phyloP scores from a whole-genome alignment of 2,113 vertebrate species.

The Myocastor coypus region DNA sequence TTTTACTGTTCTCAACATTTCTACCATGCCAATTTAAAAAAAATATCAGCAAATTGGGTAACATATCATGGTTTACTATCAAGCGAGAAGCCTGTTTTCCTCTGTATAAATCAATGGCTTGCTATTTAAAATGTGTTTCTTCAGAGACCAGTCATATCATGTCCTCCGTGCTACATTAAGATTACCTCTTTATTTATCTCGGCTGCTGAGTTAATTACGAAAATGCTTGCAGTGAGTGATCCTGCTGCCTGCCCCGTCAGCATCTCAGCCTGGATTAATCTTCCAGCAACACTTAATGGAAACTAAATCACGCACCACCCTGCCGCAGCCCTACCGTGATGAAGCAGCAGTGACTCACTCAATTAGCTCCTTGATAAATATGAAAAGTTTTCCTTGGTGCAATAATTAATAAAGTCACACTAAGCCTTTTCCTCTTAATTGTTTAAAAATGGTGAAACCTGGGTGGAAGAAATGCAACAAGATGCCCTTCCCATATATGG shows the following conservation, averaged over 20 bases:
- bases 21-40: conserved; percentile 47
- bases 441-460: not conserved
- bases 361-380: conserved; percentile 76
- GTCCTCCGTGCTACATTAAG: conserved; percentile 59
- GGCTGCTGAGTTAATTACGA: conserved; percentile 78
- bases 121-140: conserved; percentile 67
- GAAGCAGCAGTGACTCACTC: conserved; percentile 80
- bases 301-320: conserved; percentile 84
- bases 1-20: conserved; percentile 20
- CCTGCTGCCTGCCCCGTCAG: conserved; percentile 83
- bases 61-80: conserved; percentile 25
- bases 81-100: not conserved
- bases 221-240: conserved; percentile 80
- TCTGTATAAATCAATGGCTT: conserved; percentile 56
- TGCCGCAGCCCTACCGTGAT: conserved; percentile 82
- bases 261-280: conserved; percentile 86
- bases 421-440: conserved; percentile 2
- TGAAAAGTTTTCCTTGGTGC: conserved; percentile 62
- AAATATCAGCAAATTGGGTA: conserved; percentile 22
- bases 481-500: not conserved
- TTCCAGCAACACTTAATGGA: conserved; percentile 83
- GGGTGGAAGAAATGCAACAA: not conserved
- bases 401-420: conserved; percentile 47
- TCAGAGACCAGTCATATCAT: conserved; percentile 55
- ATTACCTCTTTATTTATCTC: conserved; percentile 74